phyloP scores from a whole-genome alignment of 2,888 invertebrate species.

The Petrophora chlorosata region DNA sequence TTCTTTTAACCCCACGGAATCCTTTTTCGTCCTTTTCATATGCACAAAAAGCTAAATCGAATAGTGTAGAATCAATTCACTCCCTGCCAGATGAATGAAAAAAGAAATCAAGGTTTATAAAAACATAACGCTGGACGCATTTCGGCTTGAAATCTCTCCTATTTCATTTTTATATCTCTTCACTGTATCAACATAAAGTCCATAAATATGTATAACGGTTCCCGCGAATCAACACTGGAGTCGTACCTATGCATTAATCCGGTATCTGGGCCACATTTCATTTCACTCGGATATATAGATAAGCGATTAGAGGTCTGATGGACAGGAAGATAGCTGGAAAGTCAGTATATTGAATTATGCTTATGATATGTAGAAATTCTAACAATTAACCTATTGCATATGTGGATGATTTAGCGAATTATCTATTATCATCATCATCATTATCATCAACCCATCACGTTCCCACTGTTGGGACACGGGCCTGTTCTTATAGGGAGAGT shows the following conservation, averaged over 20 bases:
- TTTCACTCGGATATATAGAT: background rate
- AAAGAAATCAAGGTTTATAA: background rate
- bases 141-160: conserved; percentile 5
- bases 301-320: background rate
- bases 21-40: too few relatives aligned
- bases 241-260: conserved; percentile 18
- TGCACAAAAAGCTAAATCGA: too few relatives aligned
- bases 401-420: too few relatives aligned
- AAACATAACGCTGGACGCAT: background rate
- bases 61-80: too few relatives aligned
- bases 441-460: too few relatives aligned
- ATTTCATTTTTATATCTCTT: conserved; percentile 18
- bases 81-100: too few relatives aligned
- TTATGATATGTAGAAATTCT: too few relatives aligned
- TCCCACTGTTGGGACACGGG: too few relatives aligned
- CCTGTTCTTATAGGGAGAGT: too few relatives aligned
- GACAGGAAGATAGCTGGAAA: background rate
- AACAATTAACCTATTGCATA: too few relatives aligned
- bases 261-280: conserved; percentile 7
- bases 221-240: conserved; percentile 14
- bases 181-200: conserved; percentile 15
- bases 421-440: too few relatives aligned
- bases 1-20: too few relatives aligned
- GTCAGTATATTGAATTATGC: background rate
- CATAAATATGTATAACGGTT: conserved; percentile 26